phyloP scores from a whole-genome alignment of 1,140 invertebrate genomes.

The Diachasma alloeum region DNA sequence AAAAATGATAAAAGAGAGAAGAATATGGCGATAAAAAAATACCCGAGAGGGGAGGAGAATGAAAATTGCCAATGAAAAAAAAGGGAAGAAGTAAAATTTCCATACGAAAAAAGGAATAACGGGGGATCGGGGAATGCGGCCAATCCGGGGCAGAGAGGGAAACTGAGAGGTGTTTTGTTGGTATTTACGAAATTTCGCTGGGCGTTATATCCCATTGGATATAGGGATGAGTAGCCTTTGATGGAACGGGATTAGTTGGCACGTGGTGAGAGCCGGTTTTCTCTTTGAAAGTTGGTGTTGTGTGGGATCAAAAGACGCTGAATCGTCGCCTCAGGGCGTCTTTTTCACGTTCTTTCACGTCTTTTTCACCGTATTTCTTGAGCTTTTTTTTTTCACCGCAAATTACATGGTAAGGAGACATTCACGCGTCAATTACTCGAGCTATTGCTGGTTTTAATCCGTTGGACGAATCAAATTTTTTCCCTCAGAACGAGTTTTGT shows the following conservation, averaged over 20 bases:
- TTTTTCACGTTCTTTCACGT: not conserved
- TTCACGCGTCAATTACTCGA: not conserved
- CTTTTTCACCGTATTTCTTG: not conserved
- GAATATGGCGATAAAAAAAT: not conserved
- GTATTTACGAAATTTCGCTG: not conserved
- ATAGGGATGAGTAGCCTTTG: not conserved
- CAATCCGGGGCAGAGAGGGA: not conserved
- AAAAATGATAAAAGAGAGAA: not conserved
- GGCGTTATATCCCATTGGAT: not conserved
- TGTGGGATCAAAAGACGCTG: slow-evolving; percentile 1
- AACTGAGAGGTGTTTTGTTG: not conserved
- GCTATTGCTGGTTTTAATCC: not conserved
- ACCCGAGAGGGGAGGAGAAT: not conserved
- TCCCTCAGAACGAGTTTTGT: not conserved
- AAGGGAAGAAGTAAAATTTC: not conserved
- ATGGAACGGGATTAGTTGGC: slow-evolving; percentile 7
- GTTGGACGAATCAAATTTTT: not conserved
- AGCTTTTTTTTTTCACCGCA: not conserved
- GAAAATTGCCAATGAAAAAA: not conserved
- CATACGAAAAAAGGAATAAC: not conserved
- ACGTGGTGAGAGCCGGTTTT: not conserved
- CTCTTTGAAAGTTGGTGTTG: slow-evolving; percentile 7
- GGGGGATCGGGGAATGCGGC: not conserved
- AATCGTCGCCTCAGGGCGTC: not conserved
- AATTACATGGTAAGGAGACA: not conserved